Evolutionary conservation across 23 tunicate genomes (phyloP).

Genomic region (Ciona savignyi): DNA sequence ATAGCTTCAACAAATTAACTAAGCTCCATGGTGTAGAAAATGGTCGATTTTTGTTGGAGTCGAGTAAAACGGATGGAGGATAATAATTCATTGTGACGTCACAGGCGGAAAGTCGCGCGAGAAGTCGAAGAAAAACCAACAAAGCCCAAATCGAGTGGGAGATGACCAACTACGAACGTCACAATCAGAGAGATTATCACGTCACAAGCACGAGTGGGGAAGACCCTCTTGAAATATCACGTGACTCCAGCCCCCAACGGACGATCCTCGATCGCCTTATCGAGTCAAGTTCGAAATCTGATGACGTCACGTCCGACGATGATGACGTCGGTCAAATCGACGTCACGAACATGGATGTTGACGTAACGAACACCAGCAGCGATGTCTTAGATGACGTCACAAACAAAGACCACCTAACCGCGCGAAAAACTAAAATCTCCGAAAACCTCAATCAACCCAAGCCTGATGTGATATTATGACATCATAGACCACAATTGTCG

Average conservation of each 20-base stretch:
- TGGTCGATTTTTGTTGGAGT: too few species aligned
- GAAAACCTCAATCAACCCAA: too few species aligned
- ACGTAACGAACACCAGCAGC: neutral
- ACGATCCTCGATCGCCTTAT: neutral
- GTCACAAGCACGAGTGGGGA: neutral
- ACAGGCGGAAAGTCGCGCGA: constrained; percentile 97
- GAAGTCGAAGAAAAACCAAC: constrained; percentile 92
- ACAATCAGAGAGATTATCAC: constrained; percentile 11
- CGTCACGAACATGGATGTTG: constrained; percentile 16
- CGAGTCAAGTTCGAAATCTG: neutral
- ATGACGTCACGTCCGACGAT: neutral
- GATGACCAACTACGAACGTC: constrained; percentile 75
- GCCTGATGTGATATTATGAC: too few species aligned
- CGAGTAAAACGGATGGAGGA: too few species aligned
- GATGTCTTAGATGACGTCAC: constrained; percentile 12
- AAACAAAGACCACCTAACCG: neutral
- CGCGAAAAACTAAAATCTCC: too few species aligned
- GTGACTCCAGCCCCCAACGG: neutral
- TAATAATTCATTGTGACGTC: neutral
- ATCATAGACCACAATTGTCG: too few species aligned
- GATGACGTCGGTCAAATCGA: constrained; percentile 18
- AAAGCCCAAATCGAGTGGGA: constrained; percentile 95
- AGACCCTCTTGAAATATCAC: neutral
- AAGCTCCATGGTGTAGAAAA: too few species aligned
- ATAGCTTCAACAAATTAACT: too few species aligned